Conservation (phyloP, 2,113 vertebrate genomes). For the Lampris incognitus region DNA sequence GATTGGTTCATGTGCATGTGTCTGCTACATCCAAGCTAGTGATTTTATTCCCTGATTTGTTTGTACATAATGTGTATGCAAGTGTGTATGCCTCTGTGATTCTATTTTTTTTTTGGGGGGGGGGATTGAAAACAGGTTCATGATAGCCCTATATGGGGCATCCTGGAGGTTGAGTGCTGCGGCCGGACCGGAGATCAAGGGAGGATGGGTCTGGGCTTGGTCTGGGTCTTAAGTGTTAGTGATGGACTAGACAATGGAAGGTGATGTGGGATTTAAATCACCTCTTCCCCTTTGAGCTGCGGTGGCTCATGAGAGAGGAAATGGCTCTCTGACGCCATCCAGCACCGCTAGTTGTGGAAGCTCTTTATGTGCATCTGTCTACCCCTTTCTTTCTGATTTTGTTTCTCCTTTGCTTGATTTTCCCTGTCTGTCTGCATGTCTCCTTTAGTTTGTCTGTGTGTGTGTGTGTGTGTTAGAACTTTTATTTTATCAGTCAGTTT, state of each 20-base stretch:
- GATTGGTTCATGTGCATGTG: background rate
- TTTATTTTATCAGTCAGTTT: no score
- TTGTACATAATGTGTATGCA: background rate
- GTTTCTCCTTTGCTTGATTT: constrained; percentile 6
- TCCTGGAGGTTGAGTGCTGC: constrained; percentile 25
- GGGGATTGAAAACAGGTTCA: constrained; percentile 51
- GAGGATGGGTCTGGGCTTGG: constrained; percentile 30
- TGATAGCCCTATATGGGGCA: constrained; percentile 56
- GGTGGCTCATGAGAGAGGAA: constrained; percentile 67
- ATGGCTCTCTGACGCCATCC: constrained; percentile 53
- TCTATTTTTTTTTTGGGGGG: constrained; percentile 17
- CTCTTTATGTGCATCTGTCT: background rate
- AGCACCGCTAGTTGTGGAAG: constrained; percentile 22
- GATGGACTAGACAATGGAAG: constrained; percentile 73
- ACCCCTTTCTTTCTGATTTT: constrained; percentile 11
- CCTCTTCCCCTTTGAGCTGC: constrained; percentile 46
- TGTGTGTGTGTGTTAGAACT: no score
- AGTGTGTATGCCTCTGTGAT: constrained; percentile 10
- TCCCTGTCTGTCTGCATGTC: constrained; percentile 20
- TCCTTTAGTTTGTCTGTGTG: background rate
- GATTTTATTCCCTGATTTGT: no score
- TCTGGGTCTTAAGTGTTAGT: constrained; percentile 70
- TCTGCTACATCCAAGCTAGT: constrained; percentile 1
- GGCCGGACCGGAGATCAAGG: background rate
- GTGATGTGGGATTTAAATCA: constrained; percentile 79